These are phyloP conservation scores for Heteromormyrus szaboi DNA, from an alignment of 2,797 vertebrate species.

Conservation along the genomic window DNA sequence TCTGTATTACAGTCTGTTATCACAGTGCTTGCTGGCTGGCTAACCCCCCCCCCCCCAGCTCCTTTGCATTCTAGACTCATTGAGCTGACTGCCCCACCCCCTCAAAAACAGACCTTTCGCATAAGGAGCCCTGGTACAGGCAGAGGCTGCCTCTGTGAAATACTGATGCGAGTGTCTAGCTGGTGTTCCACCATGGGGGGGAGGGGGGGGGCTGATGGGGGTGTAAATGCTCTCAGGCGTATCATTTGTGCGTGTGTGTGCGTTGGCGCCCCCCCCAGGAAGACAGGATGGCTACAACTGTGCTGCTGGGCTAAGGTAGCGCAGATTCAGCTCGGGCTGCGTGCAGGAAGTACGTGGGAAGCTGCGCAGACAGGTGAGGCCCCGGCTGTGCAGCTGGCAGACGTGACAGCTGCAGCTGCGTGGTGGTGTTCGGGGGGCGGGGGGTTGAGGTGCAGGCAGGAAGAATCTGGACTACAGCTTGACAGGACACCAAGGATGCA, in stretches of 20 bases:
- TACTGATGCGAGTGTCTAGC: not conserved
- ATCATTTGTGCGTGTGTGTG: not conserved
- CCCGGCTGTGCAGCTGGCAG: not conserved
- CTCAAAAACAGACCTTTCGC: not conserved
- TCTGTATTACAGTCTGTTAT: constrained; percentile 65
- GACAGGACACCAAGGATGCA: not conserved
- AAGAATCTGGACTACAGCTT: constrained; percentile 13
- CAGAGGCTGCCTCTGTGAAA: not conserved
- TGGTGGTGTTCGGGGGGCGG: not conserved
- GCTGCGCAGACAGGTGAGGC: not conserved
- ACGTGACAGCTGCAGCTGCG: not conserved
- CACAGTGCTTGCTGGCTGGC: constrained; percentile 67
- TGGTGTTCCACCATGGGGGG: not conserved
- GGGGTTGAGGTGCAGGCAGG: not conserved
- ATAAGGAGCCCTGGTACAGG: not conserved
- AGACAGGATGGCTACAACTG: constrained; percentile 20
- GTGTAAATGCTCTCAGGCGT: not conserved
- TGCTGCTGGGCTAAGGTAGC: constrained; percentile 5
- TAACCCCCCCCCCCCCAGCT: constrained; percentile 31
- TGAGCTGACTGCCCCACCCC: not conserved
- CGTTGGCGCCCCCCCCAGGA: not conserved
- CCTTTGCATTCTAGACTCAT: not conserved
- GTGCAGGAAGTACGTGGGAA: not conserved
- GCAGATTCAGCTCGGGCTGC: not conserved
- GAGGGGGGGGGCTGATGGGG: not conserved